Percentiles rank a stretch among this genome's conserved stretches.
Conservation (phyloP, 2,888 invertebrate genomes). For the Tipula confusa region DNA sequence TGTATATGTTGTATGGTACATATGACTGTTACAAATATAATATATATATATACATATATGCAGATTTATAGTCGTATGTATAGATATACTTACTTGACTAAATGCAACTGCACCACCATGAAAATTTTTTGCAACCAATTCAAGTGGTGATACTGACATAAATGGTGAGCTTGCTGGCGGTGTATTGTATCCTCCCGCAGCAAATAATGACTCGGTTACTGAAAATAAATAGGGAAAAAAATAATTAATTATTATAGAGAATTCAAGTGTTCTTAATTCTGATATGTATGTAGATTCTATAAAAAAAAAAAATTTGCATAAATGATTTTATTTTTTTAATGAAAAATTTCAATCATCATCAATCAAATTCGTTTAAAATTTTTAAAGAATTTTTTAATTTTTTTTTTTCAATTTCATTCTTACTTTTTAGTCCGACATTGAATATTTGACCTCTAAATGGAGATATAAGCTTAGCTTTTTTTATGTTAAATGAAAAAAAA, state of each 20-base stretch:
- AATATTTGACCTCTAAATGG: neutral
- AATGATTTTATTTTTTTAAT: neutral
- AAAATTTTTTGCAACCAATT: conserved; percentile 38
- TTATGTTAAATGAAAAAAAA: no score
- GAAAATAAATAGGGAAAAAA: conserved; percentile 33
- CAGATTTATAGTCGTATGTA: neutral
- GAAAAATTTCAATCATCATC: conserved; percentile 25
- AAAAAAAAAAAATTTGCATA: neutral
- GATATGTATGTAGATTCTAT: no score
- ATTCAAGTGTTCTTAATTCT: neutral
- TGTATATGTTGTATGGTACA: neutral
- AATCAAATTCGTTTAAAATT: neutral
- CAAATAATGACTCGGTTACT: conserved; percentile 39
- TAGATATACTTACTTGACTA: conserved; percentile 37
- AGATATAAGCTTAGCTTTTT: neutral
- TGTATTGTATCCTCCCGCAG: conserved; percentile 37
- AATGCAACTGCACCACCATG: conserved; percentile 37
- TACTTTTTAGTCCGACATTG: neutral
- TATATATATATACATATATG: neutral
- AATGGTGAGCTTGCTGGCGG: conserved; percentile 37
- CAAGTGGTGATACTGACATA: conserved; percentile 37
- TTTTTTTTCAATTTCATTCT: neutral
- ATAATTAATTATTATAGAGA: neutral
- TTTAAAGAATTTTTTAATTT: neutral
- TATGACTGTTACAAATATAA: neutral